phyloP scores from a whole-genome alignment of 2,888 invertebrate species.

The Leucoma salicis region DNA sequence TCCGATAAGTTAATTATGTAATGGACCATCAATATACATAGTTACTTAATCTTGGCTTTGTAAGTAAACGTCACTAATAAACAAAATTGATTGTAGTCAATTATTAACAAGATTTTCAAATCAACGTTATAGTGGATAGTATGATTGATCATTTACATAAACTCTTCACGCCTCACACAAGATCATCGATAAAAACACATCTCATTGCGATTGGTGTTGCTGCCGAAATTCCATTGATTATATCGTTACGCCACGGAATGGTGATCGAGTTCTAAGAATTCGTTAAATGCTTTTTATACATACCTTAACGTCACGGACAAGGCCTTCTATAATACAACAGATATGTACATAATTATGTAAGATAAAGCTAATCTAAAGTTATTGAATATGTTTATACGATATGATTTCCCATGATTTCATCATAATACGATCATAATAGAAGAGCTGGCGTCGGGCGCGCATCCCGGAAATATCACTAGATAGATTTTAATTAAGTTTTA shows the following conservation, averaged over 20 bases:
- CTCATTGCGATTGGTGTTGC: conserved; percentile 37
- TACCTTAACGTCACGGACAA: conserved; percentile 15
- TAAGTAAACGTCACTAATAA: conserved; percentile 23
- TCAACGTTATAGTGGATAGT: conserved; percentile 24
- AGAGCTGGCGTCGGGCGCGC: too few species aligned
- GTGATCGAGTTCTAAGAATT: conserved; percentile 27
- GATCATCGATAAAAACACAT: conserved; percentile 38
- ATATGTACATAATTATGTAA: too few species aligned
- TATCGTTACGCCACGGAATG: conserved; percentile 37
- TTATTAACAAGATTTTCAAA: conserved; percentile 17
- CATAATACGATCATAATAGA: too few species aligned
- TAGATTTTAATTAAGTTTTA: too few species aligned
- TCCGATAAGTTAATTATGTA: too few species aligned
- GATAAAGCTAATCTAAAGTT: too few species aligned
- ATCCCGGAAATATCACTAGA: too few species aligned
- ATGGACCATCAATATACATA: too few species aligned
- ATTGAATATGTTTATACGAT: too few species aligned
- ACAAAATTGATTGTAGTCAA: conserved; percentile 22
- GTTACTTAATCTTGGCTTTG: too few species aligned
- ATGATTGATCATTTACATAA: conserved; percentile 47
- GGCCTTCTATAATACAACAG: too few species aligned
- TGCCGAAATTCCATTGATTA: conserved; percentile 51
- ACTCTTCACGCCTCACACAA: conserved; percentile 39
- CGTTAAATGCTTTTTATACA: conserved; percentile 38
- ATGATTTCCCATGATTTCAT: too few species aligned